Percentiles rank a stretch among this genome's conserved stretches.
These are phyloP conservation scores for Aurelia coerulea DNA, from an alignment of 30 jellyfish, hydroid and myxozoan species.

Conservation along the genomic window DNA sequence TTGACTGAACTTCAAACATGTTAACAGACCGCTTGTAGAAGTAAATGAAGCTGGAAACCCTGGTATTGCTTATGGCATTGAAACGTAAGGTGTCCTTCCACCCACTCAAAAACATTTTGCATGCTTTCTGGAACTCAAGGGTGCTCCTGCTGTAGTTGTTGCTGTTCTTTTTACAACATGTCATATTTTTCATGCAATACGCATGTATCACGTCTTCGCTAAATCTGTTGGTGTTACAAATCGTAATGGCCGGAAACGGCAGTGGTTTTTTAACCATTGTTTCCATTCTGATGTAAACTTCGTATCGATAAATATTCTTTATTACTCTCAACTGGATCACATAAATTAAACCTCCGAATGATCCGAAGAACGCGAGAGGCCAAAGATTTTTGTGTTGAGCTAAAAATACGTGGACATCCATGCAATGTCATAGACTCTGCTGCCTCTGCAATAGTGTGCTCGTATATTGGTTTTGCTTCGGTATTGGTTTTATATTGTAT, in stretches of 20 bases:
- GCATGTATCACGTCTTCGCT: neutral
- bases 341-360: neutral
- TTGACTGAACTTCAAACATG: conserved; percentile 42
- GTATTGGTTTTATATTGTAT: too few species aligned
- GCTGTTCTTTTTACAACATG: neutral
- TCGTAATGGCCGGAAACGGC: conserved; percentile 47
- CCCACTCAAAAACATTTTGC: conserved; percentile 47
- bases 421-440: conserved; percentile 38
- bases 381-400: conserved; percentile 2
- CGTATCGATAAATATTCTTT: conserved; percentile 4
- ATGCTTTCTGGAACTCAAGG: conserved; percentile 40
- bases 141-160: neutral
- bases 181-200: conserved; percentile 6
- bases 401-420: conserved; percentile 36
- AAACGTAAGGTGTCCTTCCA: conserved; percentile 38
- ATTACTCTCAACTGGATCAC: conserved; percentile 1
- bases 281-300: conserved; percentile 25
- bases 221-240: conserved; percentile 45
- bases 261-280: conserved; percentile 27
- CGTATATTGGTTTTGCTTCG: too few species aligned
- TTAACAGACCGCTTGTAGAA: neutral
- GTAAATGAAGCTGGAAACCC: conserved; percentile 25
- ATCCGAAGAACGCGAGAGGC: conserved; percentile 16
- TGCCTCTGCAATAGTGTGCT: neutral
- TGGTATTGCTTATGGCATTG: conserved; percentile 2